Percentiles rank a stretch among this genome's conserved stretches.
Conservation (phyloP, 2,888 invertebrate species). For the Venusia cambrica region DNA sequence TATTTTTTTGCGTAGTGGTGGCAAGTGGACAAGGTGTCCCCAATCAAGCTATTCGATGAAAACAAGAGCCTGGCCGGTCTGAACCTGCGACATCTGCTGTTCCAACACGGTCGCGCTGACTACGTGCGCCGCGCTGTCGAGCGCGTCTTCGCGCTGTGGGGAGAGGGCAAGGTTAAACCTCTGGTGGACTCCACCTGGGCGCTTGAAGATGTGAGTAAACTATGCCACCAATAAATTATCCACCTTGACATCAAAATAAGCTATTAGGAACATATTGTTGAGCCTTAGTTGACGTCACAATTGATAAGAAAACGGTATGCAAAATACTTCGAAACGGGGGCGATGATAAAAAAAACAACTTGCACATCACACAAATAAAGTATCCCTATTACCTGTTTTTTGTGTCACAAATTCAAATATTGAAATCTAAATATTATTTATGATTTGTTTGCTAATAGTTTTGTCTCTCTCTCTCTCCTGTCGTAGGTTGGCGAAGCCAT, state of each 20-base stretch:
- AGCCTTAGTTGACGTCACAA: conserved; percentile 16
- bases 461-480: too few species aligned
- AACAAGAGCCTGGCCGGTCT: conserved; percentile 92
- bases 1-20: conserved; percentile 84
- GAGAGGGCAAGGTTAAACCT: conserved; percentile 89
- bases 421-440: background rate
- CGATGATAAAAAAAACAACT: conserved; percentile 5
- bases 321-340: background rate
- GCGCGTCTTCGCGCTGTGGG: conserved; percentile 88
- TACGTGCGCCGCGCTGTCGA: conserved; percentile 87
- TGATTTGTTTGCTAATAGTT: too few species aligned
- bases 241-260: background rate
- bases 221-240: too few species aligned
- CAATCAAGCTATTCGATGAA: conserved; percentile 93
- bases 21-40: conserved; percentile 95
- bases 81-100: conserved; percentile 91
- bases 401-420: too few species aligned
- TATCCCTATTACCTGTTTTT: too few species aligned
- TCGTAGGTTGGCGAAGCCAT: conserved; percentile 90
- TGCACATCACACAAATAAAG: conserved; percentile 7
- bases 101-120: conserved; percentile 87
- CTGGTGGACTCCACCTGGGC: conserved; percentile 93
- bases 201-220: conserved; percentile 88
- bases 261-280: background rate
- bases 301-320: conserved; percentile 7